Evolutionary conservation across 2,888 invertebrate species (phyloP).

Genomic region (Phragmatobia fuliginosa): DNA sequence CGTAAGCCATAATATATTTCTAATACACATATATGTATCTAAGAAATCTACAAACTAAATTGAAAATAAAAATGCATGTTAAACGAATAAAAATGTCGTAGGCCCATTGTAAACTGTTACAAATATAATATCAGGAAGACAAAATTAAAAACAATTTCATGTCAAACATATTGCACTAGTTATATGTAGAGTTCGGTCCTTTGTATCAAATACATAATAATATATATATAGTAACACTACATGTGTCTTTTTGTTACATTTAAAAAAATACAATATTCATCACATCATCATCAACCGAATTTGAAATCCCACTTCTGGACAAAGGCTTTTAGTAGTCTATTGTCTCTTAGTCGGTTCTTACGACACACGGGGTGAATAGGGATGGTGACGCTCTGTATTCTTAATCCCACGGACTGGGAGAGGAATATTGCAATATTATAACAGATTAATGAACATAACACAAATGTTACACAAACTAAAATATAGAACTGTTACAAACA

Average conservation of each 20-base stretch:
- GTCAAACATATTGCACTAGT: conserved; percentile 64
- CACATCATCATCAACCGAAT: no score
- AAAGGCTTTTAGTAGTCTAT: no score
- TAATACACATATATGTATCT: conserved; percentile 54
- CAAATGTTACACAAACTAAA: conserved; percentile 6
- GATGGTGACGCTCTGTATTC: no score
- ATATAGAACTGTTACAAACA: background rate
- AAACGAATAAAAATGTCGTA: conserved; percentile 61
- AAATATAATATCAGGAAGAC: conserved; percentile 63
- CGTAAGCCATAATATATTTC: conserved; percentile 51
- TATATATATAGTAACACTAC: conserved; percentile 9
- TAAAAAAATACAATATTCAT: conserved; percentile 2
- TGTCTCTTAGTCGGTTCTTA: no score
- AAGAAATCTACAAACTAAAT: conserved; percentile 61
- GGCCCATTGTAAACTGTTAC: conserved; percentile 66
- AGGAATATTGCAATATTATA: conserved; percentile 13
- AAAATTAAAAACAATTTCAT: conserved; percentile 53
- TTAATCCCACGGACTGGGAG: no score
- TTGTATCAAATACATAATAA: conserved; percentile 41
- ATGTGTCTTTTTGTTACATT: background rate
- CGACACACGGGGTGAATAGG: no score
- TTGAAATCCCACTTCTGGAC: no score
- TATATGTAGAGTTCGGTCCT: conserved; percentile 32
- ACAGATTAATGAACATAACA: background rate
- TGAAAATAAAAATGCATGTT: conserved; percentile 64